These are phyloP conservation scores for Amblyopsis hoosieri DNA, from an alignment of 2,797 vertebrate genomes.

Conservation along the genomic window DNA sequence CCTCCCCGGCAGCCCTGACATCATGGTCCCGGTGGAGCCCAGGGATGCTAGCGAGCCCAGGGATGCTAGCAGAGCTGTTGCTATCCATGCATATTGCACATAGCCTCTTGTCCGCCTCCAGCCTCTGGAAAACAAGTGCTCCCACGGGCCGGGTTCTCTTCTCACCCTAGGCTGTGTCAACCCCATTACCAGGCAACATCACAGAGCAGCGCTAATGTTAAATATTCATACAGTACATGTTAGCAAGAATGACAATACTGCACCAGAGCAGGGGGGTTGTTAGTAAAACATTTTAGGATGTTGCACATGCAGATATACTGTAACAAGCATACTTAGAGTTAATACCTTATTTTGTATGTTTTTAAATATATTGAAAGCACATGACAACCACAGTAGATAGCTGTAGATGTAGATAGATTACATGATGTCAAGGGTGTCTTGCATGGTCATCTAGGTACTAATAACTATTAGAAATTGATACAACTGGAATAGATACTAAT, in stretches of 20 bases:
- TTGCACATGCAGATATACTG: no score
- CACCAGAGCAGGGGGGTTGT: constrained; percentile 1
- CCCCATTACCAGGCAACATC: constrained; percentile 23
- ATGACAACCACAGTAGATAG: no score
- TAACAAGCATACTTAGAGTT: no score
- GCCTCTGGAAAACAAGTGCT: constrained; percentile 47
- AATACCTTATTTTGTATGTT: no score
- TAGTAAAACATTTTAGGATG: no score
- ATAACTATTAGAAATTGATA: no score
- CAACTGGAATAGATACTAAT: no score
- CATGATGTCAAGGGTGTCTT: no score
- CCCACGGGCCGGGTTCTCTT: constrained; percentile 33
- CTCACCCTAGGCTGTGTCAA: constrained; percentile 26
- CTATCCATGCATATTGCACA: constrained; percentile 9
- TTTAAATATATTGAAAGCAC: no score
- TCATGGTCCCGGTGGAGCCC: constrained; percentile 57
- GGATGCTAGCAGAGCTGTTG: constrained; percentile 42
- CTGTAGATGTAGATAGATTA: no score
- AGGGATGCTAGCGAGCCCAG: constrained; percentile 52
- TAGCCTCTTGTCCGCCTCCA: constrained; percentile 3
- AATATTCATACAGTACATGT: constrained; percentile 47
- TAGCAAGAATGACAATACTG: constrained; percentile 27
- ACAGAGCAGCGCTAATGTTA: constrained; percentile 30
- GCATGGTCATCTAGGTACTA: no score
- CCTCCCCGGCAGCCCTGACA: constrained; percentile 47